Conservation (phyloP, 2,888 invertebrate genomes). For the Mechanitis mazaeus region DNA sequence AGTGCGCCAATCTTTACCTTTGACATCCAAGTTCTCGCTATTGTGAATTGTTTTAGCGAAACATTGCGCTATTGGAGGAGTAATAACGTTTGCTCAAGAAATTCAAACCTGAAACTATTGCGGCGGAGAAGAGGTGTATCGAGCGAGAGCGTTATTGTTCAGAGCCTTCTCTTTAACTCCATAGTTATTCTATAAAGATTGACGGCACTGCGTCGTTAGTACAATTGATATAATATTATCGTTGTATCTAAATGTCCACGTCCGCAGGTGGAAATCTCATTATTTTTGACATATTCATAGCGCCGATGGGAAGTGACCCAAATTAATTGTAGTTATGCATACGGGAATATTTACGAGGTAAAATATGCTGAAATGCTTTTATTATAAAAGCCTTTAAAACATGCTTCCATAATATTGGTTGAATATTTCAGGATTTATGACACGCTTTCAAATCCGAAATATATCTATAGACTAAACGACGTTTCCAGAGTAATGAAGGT, state of each 20-base stretch:
- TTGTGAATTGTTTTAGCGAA: conserved; percentile 68
- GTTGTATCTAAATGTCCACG: conserved; percentile 2
- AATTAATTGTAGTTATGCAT: conserved; percentile 5
- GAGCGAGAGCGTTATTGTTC: conserved; percentile 46
- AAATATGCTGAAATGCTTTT: neutral
- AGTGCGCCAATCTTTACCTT: conserved; percentile 55
- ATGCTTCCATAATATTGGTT: neutral
- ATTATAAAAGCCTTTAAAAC: conserved; percentile 3
- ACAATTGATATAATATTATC: neutral
- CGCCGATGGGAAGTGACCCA: neutral
- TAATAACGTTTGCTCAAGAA: conserved; percentile 71
- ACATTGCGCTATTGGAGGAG: conserved; percentile 62
- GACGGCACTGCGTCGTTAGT: conserved; percentile 1
- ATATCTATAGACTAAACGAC: conserved; percentile 14
- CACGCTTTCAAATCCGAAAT: neutral
- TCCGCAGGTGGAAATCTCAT: conserved; percentile 5
- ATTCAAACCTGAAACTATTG: conserved; percentile 70
- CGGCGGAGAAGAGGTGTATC: conserved; percentile 42
- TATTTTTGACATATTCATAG: neutral
- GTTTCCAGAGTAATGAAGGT: conserved; percentile 29
- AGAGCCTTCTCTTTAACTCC: conserved; percentile 34
- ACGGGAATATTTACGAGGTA: neutral
- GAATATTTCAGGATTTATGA: conserved; percentile 7
- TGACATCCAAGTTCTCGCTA: conserved; percentile 62
- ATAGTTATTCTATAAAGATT: conserved; percentile 12